Conservation (phyloP, 2,113 vertebrate species). For the Micromys minutus region DNA sequence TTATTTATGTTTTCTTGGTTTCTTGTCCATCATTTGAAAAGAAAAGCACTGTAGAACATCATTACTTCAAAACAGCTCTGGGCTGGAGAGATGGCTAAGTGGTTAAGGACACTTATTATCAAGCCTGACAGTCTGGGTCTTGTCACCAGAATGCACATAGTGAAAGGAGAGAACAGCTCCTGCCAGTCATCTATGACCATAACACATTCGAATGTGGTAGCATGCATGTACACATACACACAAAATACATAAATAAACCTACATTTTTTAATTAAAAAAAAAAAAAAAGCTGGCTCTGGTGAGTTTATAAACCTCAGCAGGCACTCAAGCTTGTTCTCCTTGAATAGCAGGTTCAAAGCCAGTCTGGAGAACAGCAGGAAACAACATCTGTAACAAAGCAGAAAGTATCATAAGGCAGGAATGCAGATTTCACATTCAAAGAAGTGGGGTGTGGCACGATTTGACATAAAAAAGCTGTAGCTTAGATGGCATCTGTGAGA, state of each 20-base stretch:
- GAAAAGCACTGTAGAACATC: constrained; percentile 82
- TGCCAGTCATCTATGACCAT: neutral
- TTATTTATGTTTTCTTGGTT: constrained; percentile 64
- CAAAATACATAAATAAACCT: neutral
- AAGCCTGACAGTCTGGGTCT: neutral
- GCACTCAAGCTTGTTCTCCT: neutral
- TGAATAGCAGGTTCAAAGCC: neutral
- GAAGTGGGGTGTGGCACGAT: constrained; percentile 85
- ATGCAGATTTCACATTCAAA: constrained; percentile 85
- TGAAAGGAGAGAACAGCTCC: neutral
- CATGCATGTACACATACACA: neutral
- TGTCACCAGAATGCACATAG: neutral
- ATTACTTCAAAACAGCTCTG: constrained; percentile 86
- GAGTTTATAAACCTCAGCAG: neutral
- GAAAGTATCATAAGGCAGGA: constrained; percentile 82
- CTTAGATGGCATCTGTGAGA: constrained; percentile 84
- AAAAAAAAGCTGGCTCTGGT: neutral
- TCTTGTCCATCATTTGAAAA: constrained; percentile 84
- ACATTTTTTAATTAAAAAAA: neutral
- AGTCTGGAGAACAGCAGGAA: neutral
- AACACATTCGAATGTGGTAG: neutral
- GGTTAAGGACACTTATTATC: neutral
- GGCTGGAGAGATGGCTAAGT: neutral
- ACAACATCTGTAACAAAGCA: neutral
- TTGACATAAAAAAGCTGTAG: constrained; percentile 86